phyloP scores from a whole-genome alignment of 2,797 vertebrate genomes.

The Myotis daubentonii region DNA sequence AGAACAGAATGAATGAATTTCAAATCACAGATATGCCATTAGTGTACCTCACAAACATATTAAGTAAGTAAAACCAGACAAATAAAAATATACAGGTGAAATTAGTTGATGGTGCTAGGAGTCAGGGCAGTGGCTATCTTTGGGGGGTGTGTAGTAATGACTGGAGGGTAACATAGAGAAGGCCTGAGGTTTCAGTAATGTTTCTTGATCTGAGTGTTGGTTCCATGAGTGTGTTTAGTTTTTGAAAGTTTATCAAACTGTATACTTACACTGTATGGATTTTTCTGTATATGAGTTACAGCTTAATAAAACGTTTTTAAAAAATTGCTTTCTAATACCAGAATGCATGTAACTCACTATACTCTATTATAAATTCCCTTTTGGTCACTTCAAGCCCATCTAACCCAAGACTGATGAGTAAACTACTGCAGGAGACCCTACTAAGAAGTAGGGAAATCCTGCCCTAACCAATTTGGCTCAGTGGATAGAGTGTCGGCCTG shows the following conservation, averaged over 20 bases:
- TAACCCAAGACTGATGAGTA: background rate
- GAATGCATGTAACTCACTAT: background rate
- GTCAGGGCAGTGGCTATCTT: background rate
- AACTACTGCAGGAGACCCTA: background rate
- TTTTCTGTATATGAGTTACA: background rate
- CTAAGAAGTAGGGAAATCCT: background rate
- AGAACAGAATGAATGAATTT: slow-evolving; percentile 13
- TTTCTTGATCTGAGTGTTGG: background rate
- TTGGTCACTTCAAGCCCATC: background rate
- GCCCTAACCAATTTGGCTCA: too few species aligned
- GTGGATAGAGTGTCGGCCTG: too few species aligned
- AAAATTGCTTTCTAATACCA: background rate
- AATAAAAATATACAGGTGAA: background rate
- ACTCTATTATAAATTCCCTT: background rate
- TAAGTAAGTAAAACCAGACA: slow-evolving; percentile 1
- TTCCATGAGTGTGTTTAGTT: background rate
- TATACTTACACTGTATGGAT: background rate
- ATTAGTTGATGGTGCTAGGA: background rate
- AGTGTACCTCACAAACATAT: background rate
- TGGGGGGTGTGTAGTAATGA: background rate
- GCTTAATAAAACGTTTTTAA: background rate
- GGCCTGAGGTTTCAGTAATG: background rate
- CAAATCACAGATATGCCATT: background rate
- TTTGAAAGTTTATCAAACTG: slow-evolving; percentile 18
- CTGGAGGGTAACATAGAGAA: background rate